These are phyloP conservation scores for Hystrix cristata DNA, from an alignment of 2,113 vertebrate genomes.

Conservation along the genomic window DNA sequence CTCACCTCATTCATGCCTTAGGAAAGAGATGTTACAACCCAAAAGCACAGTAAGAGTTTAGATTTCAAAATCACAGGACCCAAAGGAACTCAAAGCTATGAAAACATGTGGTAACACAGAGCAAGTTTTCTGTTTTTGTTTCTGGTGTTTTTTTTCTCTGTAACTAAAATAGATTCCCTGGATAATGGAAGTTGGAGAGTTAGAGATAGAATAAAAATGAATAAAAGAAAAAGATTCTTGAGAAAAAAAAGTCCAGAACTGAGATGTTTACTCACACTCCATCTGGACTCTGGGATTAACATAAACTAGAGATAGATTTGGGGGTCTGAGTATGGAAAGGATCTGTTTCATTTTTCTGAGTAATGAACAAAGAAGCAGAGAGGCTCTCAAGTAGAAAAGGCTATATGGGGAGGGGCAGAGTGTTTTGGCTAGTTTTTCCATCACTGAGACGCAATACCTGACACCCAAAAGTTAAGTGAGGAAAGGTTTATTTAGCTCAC, in stretches of 20 bases:
- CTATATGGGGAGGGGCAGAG: rapidly evolving
- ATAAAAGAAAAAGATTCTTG: background rate
- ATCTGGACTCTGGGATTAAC: background rate
- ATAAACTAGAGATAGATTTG: background rate
- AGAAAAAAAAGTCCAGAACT: background rate
- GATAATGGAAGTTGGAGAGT: background rate
- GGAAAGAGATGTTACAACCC: background rate
- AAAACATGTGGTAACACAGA: background rate
- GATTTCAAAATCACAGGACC: background rate
- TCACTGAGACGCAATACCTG: background rate
- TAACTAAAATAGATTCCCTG: background rate
- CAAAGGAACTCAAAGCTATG: background rate
- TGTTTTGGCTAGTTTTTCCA: background rate
- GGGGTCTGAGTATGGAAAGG: background rate
- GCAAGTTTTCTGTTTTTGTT: background rate
- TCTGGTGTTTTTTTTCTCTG: background rate
- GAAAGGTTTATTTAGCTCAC: background rate
- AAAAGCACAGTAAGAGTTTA: conserved; percentile 6
- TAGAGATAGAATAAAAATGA: background rate
- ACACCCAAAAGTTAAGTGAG: background rate
- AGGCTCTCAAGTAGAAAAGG: background rate
- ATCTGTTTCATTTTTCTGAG: background rate
- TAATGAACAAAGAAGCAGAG: background rate
- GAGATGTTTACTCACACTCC: background rate
- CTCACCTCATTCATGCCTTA: background rate